Percentiles rank a stretch among this genome's conserved stretches.
phyloP scores from a whole-genome alignment of 2,888 invertebrate species.

The Volucella inanis region DNA sequence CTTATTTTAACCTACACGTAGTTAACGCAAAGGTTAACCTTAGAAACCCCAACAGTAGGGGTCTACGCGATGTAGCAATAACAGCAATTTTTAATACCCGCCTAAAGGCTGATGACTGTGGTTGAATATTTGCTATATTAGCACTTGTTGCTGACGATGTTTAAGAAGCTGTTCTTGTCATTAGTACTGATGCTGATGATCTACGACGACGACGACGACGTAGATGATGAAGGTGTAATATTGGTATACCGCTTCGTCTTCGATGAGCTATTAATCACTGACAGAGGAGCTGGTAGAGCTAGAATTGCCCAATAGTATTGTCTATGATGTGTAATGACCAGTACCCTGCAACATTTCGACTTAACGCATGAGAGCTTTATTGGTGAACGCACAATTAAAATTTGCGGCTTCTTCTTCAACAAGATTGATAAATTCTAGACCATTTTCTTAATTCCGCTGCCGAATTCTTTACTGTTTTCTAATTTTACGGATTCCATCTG shows the following conservation, averaged over 20 bases:
- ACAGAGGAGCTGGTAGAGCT: constrained; percentile 79
- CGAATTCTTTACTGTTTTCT: constrained; percentile 92
- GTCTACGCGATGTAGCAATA: constrained; percentile 80
- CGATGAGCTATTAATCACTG: constrained; percentile 68
- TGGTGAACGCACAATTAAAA: constrained; percentile 88
- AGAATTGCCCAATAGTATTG: constrained; percentile 76
- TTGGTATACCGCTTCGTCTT: too few species aligned
- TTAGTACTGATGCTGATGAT: too few species aligned
- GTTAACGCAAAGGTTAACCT: too few species aligned
- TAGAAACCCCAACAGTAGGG: too few species aligned
- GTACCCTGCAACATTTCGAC: too few species aligned
- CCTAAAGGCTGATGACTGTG: constrained; percentile 76
- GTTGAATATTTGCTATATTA: constrained; percentile 51
- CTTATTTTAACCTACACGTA: too few species aligned
- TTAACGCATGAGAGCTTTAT: too few species aligned
- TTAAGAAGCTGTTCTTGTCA: constrained; percentile 6
- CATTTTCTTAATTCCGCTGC: constrained; percentile 95
- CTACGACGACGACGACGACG: constrained; percentile 45
- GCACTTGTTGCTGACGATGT: constrained; percentile 35
- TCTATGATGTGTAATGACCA: constrained; percentile 76
- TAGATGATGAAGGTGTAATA: constrained; percentile 57
- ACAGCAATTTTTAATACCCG: constrained; percentile 78
- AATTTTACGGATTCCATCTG: constrained; percentile 94
- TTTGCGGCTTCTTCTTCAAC: constrained; percentile 96
- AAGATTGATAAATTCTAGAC: constrained; percentile 95